Conservation (phyloP, 2,888 invertebrate species). For the Luffia ferchaultella region DNA sequence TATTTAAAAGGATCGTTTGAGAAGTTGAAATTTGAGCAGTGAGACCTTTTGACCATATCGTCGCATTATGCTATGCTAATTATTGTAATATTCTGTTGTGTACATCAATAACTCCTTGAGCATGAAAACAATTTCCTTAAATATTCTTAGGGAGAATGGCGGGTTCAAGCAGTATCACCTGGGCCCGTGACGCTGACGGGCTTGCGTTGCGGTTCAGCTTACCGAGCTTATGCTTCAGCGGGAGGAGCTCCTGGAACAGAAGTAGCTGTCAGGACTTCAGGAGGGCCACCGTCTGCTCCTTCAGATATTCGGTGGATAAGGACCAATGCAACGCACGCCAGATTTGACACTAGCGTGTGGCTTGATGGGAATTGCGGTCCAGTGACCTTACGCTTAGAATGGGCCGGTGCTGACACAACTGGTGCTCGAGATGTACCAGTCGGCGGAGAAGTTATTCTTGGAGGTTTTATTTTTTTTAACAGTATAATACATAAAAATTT, state of each 20-base stretch:
- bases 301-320: conserved; percentile 78
- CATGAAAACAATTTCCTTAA: too few relatives aligned
- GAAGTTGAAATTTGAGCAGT: too few relatives aligned
- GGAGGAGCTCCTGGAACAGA: conserved; percentile 80
- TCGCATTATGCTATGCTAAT: too few relatives aligned
- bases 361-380: conserved; percentile 87
- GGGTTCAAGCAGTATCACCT: conserved; percentile 51
- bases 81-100: too few relatives aligned
- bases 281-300: conserved; percentile 71
- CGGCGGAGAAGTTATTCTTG: conserved; percentile 51
- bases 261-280: conserved; percentile 82
- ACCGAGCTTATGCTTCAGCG: conserved; percentile 82
- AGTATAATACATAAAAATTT: too few relatives aligned
- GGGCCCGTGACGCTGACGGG: conserved; percentile 70
- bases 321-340: conserved; percentile 82
- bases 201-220: conserved; percentile 84
- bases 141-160: conserved; percentile 68
- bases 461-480: conserved; percentile 27
- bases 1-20: too few relatives aligned
- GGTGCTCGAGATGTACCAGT: conserved; percentile 54
- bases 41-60: too few relatives aligned
- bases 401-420: conserved; percentile 59
- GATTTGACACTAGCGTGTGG: conserved; percentile 83
- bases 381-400: conserved; percentile 79
- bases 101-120: too few relatives aligned